Evolutionary conservation across 2,888 invertebrate species (phyloP), one percentile per base, ranked within the genome.

Genomic region (Parelbella ahira): DNA sequence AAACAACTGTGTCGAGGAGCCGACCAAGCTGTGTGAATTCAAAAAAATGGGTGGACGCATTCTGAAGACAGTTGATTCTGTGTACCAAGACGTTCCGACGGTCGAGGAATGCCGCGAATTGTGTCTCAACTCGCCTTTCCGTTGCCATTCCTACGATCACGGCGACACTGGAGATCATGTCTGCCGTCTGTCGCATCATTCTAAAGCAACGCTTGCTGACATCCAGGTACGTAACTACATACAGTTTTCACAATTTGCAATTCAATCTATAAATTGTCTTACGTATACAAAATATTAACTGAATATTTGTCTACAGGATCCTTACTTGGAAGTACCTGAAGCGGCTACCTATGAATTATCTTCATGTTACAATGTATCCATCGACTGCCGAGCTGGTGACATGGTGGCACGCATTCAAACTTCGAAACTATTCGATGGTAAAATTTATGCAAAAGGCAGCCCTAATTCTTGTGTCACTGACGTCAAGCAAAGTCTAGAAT

Each of bases 351-450:
- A 95, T 84, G 97, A 97, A 83, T 84, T 97, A 53, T 94, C 95
- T 56, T 96, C 97, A 11, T 97, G 97, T 77, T 97, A 97, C 90
- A 97, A 97, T 80, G 96, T 97, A 30, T 95, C 94, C 57, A 96
- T 97, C 67, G 96, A 97, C 77, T 97, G 97, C 69, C 92, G 96
- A 41, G 92, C 95, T 13, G 94, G 96, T 37, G 96, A 97, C 74
- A 97, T 97, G 97, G 92, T 97, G 45, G 96, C 97, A 20, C 92
- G 93, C 54, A 96, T 97, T 66, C 94, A 95, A 78, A 97, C 97
- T 41, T 96, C 94, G 53, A 96, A 95, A 78, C 87, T 97, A 45
- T 97, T 97, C 88, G 95, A 95, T 72, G 97, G 97, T 53, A 97
- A 97, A 84, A 94, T 97, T 53, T 97, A 97, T 83, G 97, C 96